These are phyloP conservation scores for Marcusenius ussheri DNA, from an alignment of 2,113 vertebrate species.

Conservation along the genomic window DNA sequence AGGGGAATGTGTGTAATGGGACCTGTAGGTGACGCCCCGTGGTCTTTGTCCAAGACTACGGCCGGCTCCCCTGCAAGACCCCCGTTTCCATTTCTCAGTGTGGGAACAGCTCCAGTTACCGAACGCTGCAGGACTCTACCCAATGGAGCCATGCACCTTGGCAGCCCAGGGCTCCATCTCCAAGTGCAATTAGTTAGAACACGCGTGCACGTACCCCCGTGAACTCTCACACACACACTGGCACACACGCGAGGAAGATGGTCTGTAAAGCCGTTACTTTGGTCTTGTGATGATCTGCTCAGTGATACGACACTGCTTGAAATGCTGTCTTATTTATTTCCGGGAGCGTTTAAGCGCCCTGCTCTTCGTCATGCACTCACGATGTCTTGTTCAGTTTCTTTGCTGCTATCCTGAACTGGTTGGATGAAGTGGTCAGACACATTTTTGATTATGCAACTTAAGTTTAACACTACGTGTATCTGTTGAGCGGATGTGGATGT, in stretches of 20 bases:
- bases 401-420: conserved; percentile 17
- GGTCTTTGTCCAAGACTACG: not conserved
- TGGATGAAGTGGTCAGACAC: not conserved
- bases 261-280: not conserved
- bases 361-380: not conserved
- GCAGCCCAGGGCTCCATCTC: conserved; percentile 35
- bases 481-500: not conserved
- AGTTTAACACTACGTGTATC: not conserved
- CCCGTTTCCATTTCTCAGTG: conserved; percentile 9
- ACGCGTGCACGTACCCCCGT: conserved; percentile 12
- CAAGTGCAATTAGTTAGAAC: conserved; percentile 61
- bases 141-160: conserved; percentile 25
- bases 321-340: conserved; percentile 3
- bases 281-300: not conserved
- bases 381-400: not conserved
- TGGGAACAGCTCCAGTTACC: conserved; percentile 29
- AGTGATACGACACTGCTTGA: not conserved
- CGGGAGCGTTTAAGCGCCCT: not conserved
- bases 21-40: not conserved
- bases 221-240: not conserved
- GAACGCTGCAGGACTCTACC: conserved; percentile 37
- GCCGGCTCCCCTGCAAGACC: not conserved
- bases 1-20: not conserved
- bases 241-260: conserved; percentile 6
- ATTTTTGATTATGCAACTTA: conserved; percentile 19